These are phyloP conservation scores for Nylanderia fulva DNA, from an alignment of 1,140 invertebrate genomes.

Conservation along the genomic window DNA sequence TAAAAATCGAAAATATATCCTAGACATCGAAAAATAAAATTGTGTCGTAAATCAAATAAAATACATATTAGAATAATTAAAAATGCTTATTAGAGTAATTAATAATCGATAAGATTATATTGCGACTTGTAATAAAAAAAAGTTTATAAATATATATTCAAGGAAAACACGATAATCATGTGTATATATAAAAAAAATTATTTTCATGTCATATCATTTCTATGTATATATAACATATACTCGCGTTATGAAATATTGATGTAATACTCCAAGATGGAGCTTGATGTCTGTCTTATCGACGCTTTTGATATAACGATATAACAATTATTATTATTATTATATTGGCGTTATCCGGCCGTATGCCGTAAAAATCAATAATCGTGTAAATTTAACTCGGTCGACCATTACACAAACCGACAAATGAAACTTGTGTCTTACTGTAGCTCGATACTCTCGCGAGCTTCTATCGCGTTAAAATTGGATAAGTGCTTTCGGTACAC, in stretches of 20 bases:
- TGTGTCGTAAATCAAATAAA: neutral
- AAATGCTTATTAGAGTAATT: neutral
- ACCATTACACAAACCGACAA: neutral
- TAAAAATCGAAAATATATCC: neutral
- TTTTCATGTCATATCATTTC: neutral
- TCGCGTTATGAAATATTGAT: constrained; percentile 46
- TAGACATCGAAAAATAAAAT: neutral
- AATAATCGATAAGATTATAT: neutral
- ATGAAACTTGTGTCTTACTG: neutral
- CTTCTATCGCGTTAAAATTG: constrained; percentile 28
- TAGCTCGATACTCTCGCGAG: neutral
- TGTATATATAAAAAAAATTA: neutral
- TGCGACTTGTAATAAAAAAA: neutral
- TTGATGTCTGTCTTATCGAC: constrained; percentile 43
- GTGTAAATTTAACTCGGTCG: neutral
- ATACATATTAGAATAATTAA: constrained; percentile 6
- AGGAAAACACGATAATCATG: neutral
- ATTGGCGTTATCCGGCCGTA: neutral
- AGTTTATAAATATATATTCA: neutral
- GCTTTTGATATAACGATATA: constrained; percentile 49
- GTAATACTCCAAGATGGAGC: constrained; percentile 22
- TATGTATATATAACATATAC: neutral
- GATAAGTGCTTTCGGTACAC: constrained; percentile 35
- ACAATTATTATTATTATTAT: no score
- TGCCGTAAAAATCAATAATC: constrained; percentile 28